Base-by-base conservation (phyloP, 2,113 vertebrate species). In the Gnathonemus longibarbis region DNA sequence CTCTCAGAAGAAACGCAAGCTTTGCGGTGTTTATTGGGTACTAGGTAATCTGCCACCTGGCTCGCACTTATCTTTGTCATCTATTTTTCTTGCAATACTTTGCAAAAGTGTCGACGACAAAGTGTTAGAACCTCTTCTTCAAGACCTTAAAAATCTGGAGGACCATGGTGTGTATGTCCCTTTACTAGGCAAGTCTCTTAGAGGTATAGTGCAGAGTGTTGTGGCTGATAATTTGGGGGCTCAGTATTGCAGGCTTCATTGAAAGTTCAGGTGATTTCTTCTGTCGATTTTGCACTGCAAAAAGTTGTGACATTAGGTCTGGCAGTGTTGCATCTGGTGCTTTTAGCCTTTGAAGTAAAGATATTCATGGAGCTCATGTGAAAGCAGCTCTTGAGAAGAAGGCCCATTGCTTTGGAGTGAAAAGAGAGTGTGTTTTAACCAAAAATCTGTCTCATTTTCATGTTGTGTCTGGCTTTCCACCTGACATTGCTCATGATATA, bases 191-290 rank as follows among this genome's bases (percentile, higher is more conserved):
- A 58, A n/a, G 19, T 21, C 19, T 62, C 42, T 88, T 66, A 88
- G 5, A 46, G 88, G 88, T 46, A 74, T 9, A 46, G 88, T 89
- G 62, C 66, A 74, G 8, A 10, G 88, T 89, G 88, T 89, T 46
- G 24, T 49, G 13, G 45, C 88, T 35, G 66, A 89, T 62, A n/a
- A 62, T 7, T 62, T 62, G 56, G 6, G 56, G 56, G 56, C 56
- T 8, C 21, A 15, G 35, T 70, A 70, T 88, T 89, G 46, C 56
- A 70, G 66, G 66, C 88, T 89, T 89, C 66, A 27, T 15, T 66
- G 27, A 77, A 50, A 77, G 88, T 89, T 39, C 21, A 35, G 27
- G 88, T 62, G 52, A 56, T 35, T 66, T 62, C 39, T 42, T 88
- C 87, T 88, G 87, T 45, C 27, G 11, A 1, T 88, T 88, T 62